These are phyloP conservation scores for Nomada fabriciana DNA, from an alignment of 2,888 invertebrate species.

Conservation along the genomic window DNA sequence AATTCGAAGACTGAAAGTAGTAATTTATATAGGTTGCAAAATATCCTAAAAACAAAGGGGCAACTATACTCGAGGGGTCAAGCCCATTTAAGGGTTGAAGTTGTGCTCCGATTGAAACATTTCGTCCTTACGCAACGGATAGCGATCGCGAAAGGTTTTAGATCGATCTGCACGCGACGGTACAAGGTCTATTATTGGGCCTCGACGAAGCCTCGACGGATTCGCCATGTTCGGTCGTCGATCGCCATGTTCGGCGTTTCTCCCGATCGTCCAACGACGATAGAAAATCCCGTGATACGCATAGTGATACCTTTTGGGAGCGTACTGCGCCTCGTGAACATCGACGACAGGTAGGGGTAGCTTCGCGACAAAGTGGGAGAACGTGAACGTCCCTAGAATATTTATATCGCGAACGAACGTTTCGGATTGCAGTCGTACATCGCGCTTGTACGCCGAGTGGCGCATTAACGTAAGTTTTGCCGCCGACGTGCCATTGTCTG, in stretches of 20 bases:
- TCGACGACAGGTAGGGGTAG: slow-evolving; percentile 7
- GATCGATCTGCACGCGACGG: neutral
- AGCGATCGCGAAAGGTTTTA: slow-evolving; percentile 20
- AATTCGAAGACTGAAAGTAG: too few species aligned
- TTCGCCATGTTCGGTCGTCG: slow-evolving; percentile 65
- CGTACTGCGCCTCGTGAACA: slow-evolving; percentile 67
- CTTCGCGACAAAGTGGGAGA: slow-evolving; percentile 12
- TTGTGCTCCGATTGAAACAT: neutral
- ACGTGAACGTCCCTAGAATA: slow-evolving; percentile 68
- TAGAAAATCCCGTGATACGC: slow-evolving; percentile 76
- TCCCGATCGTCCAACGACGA: slow-evolving; percentile 67
- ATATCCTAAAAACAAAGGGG: too few species aligned
- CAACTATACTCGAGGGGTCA: too few species aligned
- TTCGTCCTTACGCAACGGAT: slow-evolving; percentile 5
- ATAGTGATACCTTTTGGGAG: slow-evolving; percentile 75
- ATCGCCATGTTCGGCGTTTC: slow-evolving; percentile 62
- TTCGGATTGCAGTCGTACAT: slow-evolving; percentile 32
- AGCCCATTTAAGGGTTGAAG: too few species aligned
- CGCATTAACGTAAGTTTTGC: slow-evolving; percentile 17
- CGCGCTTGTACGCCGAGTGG: slow-evolving; percentile 21
- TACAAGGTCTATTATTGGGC: slow-evolving; percentile 34
- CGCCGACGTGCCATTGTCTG: neutral
- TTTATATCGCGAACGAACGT: slow-evolving; percentile 65
- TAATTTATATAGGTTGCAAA: too few species aligned
- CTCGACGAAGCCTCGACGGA: slow-evolving; percentile 25